Evolutionary conservation across 2,113 vertebrate genomes (phyloP).

Genomic region (Todiramphus chloris): DNA sequence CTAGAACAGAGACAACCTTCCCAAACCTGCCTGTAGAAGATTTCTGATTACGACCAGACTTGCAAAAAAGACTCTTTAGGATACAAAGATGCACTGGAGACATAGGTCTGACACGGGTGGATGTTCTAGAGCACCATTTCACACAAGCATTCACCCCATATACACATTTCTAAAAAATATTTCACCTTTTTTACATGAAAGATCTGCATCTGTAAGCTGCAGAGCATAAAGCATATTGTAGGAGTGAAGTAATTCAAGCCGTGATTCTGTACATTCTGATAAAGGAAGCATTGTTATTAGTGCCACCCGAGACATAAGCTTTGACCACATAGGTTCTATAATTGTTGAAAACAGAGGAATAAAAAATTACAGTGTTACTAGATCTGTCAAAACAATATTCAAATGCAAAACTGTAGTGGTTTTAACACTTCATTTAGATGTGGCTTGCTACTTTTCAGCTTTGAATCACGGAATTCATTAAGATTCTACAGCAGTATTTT

Average conservation of each 20-base stretch:
- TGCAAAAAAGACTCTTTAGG: background rate
- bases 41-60: background rate
- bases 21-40: background rate
- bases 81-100: background rate
- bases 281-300: background rate
- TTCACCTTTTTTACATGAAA: background rate
- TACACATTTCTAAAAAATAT: background rate
- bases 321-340: background rate
- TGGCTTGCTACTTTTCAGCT: background rate
- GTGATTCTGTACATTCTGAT: background rate
- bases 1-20: background rate
- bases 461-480: background rate
- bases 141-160: background rate
- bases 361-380: background rate
- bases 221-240: background rate
- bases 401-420: background rate
- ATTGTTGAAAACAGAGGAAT: background rate
- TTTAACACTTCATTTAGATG: slow-evolving; percentile 8
- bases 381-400: background rate
- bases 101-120: background rate
- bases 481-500: background rate
- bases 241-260: background rate
- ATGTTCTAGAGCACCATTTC: background rate
- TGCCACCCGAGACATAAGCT: background rate
- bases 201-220: background rate